phyloP scores from a whole-genome alignment of 37 sponge, comb jelly and placozoan genomes.

The Petrosia ficiformis region DNA sequence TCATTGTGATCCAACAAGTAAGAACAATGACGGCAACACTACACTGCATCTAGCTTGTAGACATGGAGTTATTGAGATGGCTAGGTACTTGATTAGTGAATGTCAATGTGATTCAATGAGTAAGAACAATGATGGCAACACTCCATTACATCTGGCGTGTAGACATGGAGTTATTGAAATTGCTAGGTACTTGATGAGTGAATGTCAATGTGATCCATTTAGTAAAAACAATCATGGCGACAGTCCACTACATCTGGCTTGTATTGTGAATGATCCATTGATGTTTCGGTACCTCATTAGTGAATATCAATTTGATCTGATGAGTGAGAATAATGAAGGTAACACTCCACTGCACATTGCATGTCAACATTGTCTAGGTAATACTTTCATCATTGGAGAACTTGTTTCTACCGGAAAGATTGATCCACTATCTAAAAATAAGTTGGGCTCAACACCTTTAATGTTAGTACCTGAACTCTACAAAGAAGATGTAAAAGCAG shows the following conservation, averaged over 20 bases:
- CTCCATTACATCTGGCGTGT: not conserved
- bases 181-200: not conserved
- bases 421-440: not conserved
- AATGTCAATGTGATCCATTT: not conserved
- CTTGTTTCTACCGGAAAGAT: not conserved
- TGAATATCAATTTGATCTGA: constrained; percentile 3
- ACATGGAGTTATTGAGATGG: not conserved
- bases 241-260: too few relatives aligned
- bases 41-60: not conserved
- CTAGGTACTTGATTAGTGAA: not conserved
- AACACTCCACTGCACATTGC: constrained; percentile 28
- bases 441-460: not conserved
- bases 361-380: not conserved
- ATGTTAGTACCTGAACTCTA: not conserved
- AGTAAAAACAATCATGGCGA: too few relatives aligned
- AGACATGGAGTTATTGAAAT: not conserved
- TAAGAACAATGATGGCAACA: not conserved
- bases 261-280: not conserved
- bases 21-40: too few relatives aligned
- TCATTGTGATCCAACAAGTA: too few relatives aligned
- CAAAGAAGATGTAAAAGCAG: not conserved
- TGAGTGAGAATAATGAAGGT: constrained; percentile 11
- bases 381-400: not conserved
- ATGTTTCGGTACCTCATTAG: not conserved
- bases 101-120: not conserved